Conservation (phyloP, 2,113 vertebrate genomes). For the Upupa epops region DNA sequence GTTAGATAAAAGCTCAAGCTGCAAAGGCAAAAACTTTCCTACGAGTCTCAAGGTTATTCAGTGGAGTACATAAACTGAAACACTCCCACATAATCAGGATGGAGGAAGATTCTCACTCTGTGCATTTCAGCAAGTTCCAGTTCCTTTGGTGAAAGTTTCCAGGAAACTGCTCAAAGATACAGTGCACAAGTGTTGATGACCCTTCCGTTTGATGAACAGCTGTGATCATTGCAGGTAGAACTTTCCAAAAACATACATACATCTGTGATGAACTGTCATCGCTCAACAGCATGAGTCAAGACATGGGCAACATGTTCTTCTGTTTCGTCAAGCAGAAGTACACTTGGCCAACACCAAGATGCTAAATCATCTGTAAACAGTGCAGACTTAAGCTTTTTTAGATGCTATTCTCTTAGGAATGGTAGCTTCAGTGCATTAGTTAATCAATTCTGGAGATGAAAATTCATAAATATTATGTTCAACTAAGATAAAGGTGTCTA, state of each 20-base stretch:
- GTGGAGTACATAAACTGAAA: not conserved
- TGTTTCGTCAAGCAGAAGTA: not conserved
- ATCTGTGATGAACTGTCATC: not conserved
- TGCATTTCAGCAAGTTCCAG: not conserved
- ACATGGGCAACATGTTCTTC: not conserved
- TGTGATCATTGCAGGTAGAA: not conserved
- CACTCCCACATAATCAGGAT: not conserved
- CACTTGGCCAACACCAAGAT: not conserved
- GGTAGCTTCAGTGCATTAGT: not conserved
- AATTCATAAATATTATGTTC: not conserved
- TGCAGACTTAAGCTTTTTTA: not conserved
- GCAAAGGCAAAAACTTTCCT: not conserved
- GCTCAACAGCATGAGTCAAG: not conserved
- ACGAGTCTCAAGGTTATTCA: conserved; percentile 35
- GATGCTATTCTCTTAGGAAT: not conserved
- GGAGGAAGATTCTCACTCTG: not conserved
- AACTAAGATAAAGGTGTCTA: not conserved
- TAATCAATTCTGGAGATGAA: not conserved
- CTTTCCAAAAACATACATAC: not conserved
- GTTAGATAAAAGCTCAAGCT: conserved; percentile 29
- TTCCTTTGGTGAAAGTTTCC: conserved; percentile 1
- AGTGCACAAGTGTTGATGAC: not conserved
- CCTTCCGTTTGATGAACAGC: not conserved
- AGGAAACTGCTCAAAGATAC: not conserved
- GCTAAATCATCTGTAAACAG: not conserved